Evolutionary conservation across 2,888 invertebrate genomes (phyloP).

Genomic region (Nomada ferruginata): DNA sequence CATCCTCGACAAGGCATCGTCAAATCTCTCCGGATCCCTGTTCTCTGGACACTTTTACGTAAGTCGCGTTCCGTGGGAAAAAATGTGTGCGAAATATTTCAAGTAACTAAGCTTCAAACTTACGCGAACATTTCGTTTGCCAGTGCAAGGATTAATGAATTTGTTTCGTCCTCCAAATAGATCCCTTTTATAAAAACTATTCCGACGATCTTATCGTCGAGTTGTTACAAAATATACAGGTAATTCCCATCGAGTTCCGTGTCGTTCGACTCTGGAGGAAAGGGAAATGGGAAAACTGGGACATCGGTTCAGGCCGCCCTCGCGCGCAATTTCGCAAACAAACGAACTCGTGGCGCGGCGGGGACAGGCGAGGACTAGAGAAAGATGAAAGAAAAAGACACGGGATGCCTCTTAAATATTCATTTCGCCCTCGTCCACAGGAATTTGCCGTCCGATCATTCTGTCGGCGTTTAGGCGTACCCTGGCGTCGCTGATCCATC

Average conservation of each 20-base stretch:
- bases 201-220: too few relatives aligned
- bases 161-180: too few relatives aligned
- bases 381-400: neutral
- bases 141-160: too few relatives aligned
- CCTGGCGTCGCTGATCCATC: conserved; percentile 11
- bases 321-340: conserved; percentile 11
- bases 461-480: neutral
- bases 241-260: neutral
- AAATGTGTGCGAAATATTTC: too few relatives aligned
- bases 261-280: neutral
- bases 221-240: too few relatives aligned
- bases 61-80: too few relatives aligned
- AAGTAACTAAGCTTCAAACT: too few relatives aligned
- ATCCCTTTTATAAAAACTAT: too few relatives aligned
- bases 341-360: conserved; percentile 10
- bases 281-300: conserved; percentile 15
- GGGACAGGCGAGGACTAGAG: neutral
- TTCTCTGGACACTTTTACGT: too few relatives aligned
- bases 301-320: conserved; percentile 14
- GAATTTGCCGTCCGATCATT: conserved; percentile 11
- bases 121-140: too few relatives aligned
- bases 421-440: conserved; percentile 26
- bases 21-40: too few relatives aligned
- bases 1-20: too few relatives aligned
- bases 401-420: conserved; percentile 34